Evolutionary conservation across 2,113 vertebrate species (phyloP).

Genomic region (Epinephelus moara): DNA sequence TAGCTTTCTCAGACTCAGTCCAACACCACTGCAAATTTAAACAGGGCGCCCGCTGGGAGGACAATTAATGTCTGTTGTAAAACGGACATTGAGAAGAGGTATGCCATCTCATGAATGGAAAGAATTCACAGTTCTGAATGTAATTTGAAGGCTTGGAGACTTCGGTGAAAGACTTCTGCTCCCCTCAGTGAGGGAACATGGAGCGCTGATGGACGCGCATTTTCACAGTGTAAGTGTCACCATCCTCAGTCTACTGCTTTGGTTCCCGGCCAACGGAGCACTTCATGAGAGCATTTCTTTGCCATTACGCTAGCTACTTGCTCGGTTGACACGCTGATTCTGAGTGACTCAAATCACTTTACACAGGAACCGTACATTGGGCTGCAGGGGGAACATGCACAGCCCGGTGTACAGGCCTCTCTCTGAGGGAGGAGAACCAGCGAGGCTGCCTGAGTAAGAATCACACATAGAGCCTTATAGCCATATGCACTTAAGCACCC

Average conservation of each 20-base stretch:
- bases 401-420: not conserved
- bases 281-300: conserved; percentile 65
- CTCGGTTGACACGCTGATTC: conserved; percentile 56
- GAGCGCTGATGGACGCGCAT: conserved; percentile 2
- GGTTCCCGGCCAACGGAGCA: conserved; percentile 65
- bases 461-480: conserved; percentile 7
- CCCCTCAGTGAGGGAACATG: conserved; percentile 1
- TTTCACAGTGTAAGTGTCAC: conserved; percentile 43
- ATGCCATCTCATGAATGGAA: conserved; percentile 1
- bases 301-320: conserved; percentile 61
- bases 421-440: conserved; percentile 12
- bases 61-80: conserved; percentile 37
- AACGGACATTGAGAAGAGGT: conserved; percentile 15
- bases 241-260: conserved; percentile 31
- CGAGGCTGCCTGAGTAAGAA: conserved; percentile 19
- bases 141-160: conserved; percentile 23
- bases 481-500: conserved; percentile 12
- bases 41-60: conserved; percentile 2
- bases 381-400: conserved; percentile 33
- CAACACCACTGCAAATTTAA: conserved; percentile 37
- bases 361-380: conserved; percentile 44
- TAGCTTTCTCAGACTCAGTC: conserved; percentile 30
- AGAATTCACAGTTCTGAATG: conserved; percentile 12
- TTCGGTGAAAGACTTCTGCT: conserved; percentile 1
- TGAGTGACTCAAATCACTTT: conserved; percentile 61